These are phyloP conservation scores for Drosophila mayaguana DNA, from an alignment of 2,888 invertebrate genomes.

Conservation along the genomic window DNA sequence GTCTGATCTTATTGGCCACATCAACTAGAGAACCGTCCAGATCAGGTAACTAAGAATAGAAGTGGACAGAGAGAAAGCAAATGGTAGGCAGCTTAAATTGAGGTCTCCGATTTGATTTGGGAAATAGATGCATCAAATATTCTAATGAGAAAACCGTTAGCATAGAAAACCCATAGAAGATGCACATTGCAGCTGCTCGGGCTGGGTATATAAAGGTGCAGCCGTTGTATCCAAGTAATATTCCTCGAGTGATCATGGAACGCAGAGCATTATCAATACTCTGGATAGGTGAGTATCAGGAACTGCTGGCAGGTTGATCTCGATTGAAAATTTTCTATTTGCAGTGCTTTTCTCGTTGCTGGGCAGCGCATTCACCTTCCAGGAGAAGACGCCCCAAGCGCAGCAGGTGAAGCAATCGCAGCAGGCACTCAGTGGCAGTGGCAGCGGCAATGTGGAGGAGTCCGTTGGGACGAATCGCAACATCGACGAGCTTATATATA, in stretches of 20 bases:
- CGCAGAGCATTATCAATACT: conserved; percentile 54
- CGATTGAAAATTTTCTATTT: background rate
- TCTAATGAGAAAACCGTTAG: conserved; percentile 69
- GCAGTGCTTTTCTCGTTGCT: conserved; percentile 53
- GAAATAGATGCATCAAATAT: conserved; percentile 40
- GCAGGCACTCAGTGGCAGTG: conserved; percentile 5
- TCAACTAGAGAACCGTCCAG: conserved; percentile 11
- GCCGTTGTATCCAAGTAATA: conserved; percentile 34
- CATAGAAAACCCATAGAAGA: conserved; percentile 51
- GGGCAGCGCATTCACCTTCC: conserved; percentile 43
- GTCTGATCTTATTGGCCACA: conserved; percentile 34
- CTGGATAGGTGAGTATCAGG: conserved; percentile 54
- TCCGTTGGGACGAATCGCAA: conserved; percentile 43
- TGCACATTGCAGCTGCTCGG: conserved; percentile 50
- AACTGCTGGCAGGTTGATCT: background rate
- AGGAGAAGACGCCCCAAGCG: conserved; percentile 57
- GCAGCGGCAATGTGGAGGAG: conserved; percentile 39
- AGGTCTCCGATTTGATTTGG: conserved; percentile 31
- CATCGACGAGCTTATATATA: conserved; percentile 62
- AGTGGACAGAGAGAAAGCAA: conserved; percentile 38
- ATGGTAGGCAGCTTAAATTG: conserved; percentile 31
- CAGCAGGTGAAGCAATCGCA: conserved; percentile 42
- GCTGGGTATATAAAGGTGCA: conserved; percentile 49
- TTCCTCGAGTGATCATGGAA: conserved; percentile 55
- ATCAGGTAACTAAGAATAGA: conserved; percentile 33